Evolutionary conservation across 2,113 vertebrate genomes (phyloP).

Genomic region (Todiramphus saurophagus): DNA sequence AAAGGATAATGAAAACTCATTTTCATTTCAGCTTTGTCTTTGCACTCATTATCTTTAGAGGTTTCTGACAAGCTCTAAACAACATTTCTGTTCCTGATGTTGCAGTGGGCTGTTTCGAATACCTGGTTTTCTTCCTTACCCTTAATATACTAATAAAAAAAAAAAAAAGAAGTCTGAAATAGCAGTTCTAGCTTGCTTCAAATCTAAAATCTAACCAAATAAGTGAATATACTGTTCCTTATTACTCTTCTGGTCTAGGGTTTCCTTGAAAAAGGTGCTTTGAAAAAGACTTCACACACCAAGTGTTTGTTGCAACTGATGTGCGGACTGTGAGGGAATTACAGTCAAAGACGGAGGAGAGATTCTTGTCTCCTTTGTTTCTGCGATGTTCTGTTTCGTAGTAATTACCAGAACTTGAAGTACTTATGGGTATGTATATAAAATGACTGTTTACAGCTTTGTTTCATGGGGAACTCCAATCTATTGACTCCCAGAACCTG

Average conservation of each 20-base stretch:
- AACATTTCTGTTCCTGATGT: not conserved
- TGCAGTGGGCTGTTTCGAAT: not conserved
- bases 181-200: not conserved
- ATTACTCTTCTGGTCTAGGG: not conserved
- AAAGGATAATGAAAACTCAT: not conserved
- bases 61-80: not conserved
- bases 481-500: not conserved
- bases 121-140: not conserved
- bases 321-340: not conserved
- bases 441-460: not conserved
- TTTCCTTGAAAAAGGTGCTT: not conserved
- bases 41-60: not conserved
- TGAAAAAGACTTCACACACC: not conserved
- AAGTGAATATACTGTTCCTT: not conserved
- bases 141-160: not conserved
- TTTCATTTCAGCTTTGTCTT: not conserved
- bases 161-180: not conserved
- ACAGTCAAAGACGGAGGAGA: not conserved
- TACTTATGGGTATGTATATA: not conserved
- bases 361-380: not conserved
- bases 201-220: not conserved
- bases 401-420: not conserved
- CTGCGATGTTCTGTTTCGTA: not conserved
- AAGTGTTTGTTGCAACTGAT: not conserved
- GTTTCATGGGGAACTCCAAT: not conserved